Conservation (phyloP, 2,797 vertebrate genomes). For the Rhinogobio ventralis region DNA sequence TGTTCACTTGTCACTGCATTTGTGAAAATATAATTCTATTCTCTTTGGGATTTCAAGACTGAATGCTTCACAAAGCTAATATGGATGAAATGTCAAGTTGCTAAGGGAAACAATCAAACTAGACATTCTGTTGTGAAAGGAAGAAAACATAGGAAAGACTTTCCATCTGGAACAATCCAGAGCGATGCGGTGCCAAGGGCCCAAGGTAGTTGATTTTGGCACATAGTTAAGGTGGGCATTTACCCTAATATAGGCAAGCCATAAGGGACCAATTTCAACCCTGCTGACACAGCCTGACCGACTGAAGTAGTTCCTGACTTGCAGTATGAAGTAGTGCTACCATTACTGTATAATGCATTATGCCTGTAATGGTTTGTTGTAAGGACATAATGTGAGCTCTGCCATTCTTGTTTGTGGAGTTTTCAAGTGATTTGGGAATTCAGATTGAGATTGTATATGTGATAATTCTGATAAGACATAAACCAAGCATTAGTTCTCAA, state of each 20-base stretch:
- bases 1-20: constrained; percentile 29
- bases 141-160: constrained; percentile 38
- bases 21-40: constrained; percentile 13
- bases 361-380: constrained; percentile 30
- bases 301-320: constrained; percentile 75
- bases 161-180: constrained; percentile 46
- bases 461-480: background rate
- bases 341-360: constrained; percentile 47
- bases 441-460: background rate
- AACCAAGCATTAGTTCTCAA: background rate
- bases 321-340: constrained; percentile 62
- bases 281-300: constrained; percentile 74
- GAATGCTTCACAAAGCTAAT: constrained; percentile 47
- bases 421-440: background rate
- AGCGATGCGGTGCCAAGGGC: constrained; percentile 59
- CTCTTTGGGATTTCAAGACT: constrained; percentile 41
- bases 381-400: background rate
- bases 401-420: background rate
- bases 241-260: constrained; percentile 70
- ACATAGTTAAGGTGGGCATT: constrained; percentile 70
- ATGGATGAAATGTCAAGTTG: constrained; percentile 51
- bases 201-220: constrained; percentile 65
- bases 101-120: constrained; percentile 43
- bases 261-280: constrained; percentile 71
- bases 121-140: constrained; percentile 24